Base-by-base conservation (phyloP, 92 coral and sea anemone genomes). In the Phenganax stokvisi region DNA sequence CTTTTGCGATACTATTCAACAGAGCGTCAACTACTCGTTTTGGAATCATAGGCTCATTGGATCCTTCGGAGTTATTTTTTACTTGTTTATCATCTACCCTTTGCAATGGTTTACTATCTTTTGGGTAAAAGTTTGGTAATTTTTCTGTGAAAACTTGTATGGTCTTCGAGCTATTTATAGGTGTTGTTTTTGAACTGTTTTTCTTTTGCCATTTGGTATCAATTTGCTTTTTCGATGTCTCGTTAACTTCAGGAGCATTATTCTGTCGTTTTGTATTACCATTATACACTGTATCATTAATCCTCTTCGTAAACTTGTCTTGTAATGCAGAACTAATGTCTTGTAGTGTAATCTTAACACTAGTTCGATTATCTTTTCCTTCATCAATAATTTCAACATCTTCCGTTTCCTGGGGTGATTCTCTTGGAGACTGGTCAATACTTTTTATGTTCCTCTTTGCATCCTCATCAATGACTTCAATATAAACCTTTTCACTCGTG, bases 351-450 rank as follows among this genome's bases (percentile, higher is more conserved):
- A 56, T 56, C 10, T 56, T 75, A 55, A 55, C 29, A n/a, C 30
- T 4, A 5, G 58, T 12, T 73, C 51, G 77, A 16, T 37, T 56
- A 29, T 44, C 51, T 29, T 51, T 20, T 10, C 61, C 83, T 63
- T 79, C 83, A 25, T 79, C 83, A 12, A 79, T 79, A 3, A 79
- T 60, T 54, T 79, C 83, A 63, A 79, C 51, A 65, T 63, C 54
- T 79, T 79, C 83, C 16, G 28, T 9, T 11, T 79, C 65, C 28
- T 64, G 60, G 9, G 25, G 53, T n/a, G 57, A 67, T 6, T 76
- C 56, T 9, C 28, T 20, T 76, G 54, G 16, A 11, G 51, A 55
- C 27, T 58, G 15, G 16, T 60, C 25, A 1, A n/a, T 25, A 12
- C 54, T 56, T 15, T 6, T 27, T 0, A 7, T 25, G 12, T 31